Conservation (phyloP, 2,797 vertebrate genomes). For the Numenius phaeopus region DNA sequence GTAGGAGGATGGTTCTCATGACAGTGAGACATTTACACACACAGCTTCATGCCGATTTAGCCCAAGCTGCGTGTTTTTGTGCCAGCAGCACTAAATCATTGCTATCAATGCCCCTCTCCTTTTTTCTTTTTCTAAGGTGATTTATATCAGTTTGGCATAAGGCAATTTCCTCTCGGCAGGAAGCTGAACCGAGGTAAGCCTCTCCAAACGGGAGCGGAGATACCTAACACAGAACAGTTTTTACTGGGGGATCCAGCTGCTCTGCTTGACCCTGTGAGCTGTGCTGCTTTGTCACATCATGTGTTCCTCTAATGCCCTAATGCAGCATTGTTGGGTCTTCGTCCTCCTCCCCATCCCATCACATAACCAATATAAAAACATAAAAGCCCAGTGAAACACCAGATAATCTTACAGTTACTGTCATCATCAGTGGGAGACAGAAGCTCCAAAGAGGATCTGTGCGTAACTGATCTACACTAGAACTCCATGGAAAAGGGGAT, state of each 20-base stretch:
- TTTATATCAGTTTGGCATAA: constrained; percentile 3
- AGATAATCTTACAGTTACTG: not conserved
- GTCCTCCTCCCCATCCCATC: not conserved
- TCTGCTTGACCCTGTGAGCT: not conserved
- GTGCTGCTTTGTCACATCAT: not conserved
- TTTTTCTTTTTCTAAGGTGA: not conserved
- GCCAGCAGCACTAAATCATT: constrained; percentile 49
- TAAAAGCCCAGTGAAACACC: not conserved
- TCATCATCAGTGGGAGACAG: not conserved
- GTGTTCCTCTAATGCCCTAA: not conserved
- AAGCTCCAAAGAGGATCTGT: not conserved
- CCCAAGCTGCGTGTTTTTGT: not conserved
- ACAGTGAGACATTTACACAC: constrained; percentile 44
- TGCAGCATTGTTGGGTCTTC: not conserved
- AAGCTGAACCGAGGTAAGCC: not conserved
- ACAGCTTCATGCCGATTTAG: constrained; percentile 21
- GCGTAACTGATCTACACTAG: not conserved
- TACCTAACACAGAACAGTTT: not conserved
- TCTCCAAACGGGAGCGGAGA: not conserved
- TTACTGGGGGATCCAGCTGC: not conserved
- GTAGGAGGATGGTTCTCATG: constrained; percentile 31
- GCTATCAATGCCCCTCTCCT: not conserved
- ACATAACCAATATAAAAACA: fast-evolving
- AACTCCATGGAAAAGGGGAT: not conserved
- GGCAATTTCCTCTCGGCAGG: constrained; percentile 26